These are phyloP conservation scores for Tetragonula clypearis DNA, from an alignment of 1,140 invertebrate genomes.

Conservation along the genomic window DNA sequence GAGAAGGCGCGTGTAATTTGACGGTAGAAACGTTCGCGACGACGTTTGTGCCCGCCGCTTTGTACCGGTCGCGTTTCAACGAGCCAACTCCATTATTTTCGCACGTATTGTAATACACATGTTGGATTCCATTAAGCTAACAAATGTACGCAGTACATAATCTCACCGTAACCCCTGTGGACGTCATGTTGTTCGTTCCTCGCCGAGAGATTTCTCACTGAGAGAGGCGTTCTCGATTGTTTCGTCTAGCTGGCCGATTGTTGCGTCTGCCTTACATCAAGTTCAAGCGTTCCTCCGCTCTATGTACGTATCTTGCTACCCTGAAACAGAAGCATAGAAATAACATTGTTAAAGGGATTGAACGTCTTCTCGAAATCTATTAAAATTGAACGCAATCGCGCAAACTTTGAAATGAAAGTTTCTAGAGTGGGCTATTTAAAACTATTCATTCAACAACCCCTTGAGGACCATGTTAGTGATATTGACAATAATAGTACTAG, in stretches of 20 bases:
- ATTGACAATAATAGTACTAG: no score
- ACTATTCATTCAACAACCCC: no score
- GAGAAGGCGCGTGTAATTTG: slow-evolving; percentile 12
- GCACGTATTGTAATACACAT: slow-evolving; percentile 44
- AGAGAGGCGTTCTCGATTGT: slow-evolving; percentile 38
- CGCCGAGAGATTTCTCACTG: slow-evolving; percentile 52
- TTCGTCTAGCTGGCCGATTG: slow-evolving; percentile 51
- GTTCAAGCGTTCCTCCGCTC: slow-evolving; percentile 36
- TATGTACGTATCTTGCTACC: background rate
- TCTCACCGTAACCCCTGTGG: slow-evolving; percentile 35
- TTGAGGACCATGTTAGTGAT: no score
- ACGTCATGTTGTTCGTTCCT: slow-evolving; percentile 27
- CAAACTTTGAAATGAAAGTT: no score
- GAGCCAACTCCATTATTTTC: slow-evolving; percentile 55
- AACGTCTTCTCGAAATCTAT: background rate
- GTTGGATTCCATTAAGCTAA: slow-evolving; percentile 60
- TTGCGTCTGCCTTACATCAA: slow-evolving; percentile 52
- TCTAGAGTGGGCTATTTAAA: no score
- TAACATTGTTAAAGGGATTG: background rate
- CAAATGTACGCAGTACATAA: slow-evolving; percentile 60
- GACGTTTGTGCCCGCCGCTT: slow-evolving; percentile 6
- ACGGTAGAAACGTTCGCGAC: background rate
- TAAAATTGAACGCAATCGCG: background rate
- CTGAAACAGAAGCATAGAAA: background rate
- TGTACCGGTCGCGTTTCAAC: slow-evolving; percentile 28